Evolutionary conservation across 2,797 vertebrate genomes (phyloP), one percentile per base, ranked within the genome.

Genomic region (Poecilia gillii): DNA sequence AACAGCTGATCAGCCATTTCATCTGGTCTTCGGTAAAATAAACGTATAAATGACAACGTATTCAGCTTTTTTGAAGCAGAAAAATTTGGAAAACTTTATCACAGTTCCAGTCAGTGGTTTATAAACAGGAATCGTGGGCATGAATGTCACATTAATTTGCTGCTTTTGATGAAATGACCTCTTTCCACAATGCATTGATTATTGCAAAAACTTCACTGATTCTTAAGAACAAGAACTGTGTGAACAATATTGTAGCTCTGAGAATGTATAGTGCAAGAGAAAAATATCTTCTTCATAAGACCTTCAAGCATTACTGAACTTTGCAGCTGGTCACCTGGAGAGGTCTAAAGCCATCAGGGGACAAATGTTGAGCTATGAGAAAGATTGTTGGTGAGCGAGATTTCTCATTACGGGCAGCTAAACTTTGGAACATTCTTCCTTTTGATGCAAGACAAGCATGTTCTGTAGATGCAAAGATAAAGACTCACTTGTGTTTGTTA

Each of bases 1-100:
- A 72, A 82, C 47, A 72, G 49, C 33, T 78, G 36, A 36, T 71
- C 73, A 13, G n/a, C n/a, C 3, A 72, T 62, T 45, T 39, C 41
- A 1, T 12, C 11, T 45, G 12, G 51, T 16, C 16, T 66, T 49
- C 25, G 23, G 59, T 23, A 25, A 80, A 79, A 70, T 31, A 78
- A 77, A 55, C 25, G 25, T 11, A 75, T 9, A 20, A 39, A 51
- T 36, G 2, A 53, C 20, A 53, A 53, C 25, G 23, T 7, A 53
- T 53, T 25, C 28, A 59, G 2, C 1, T 0, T 28, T 59, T 59
- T 59, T n/a, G n/a, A 59, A 51, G 23, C 20, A 64, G 7, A 64
- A 3, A 0, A 4, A 8, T 36, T 33, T 36, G 59, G 9, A 1
- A 64, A 64, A 64, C 33, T 64, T 64, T 36, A 36, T 33, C 31